Evolutionary conservation across 2,888 invertebrate species (phyloP), one percentile per base, ranked within the genome.

Genomic region (Furcula furcula): DNA sequence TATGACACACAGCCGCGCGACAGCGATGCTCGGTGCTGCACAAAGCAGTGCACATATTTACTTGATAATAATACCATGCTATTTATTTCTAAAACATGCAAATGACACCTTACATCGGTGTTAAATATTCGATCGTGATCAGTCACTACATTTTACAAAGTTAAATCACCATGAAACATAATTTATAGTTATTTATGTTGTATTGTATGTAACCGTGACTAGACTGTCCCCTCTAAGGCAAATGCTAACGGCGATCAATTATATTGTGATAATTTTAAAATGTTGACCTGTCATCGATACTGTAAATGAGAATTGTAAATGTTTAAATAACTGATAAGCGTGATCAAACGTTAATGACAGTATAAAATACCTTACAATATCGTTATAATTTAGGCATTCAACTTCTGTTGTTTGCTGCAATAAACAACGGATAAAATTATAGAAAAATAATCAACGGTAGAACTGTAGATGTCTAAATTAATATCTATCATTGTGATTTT

Each of bases 1-100:
- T 87, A 88, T 2, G 87, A 87, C 61, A 93, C 83, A 57, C 92
- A 93, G 57, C 92, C 93, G 55, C 94, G 93, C 15, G 94, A 94
- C 64, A 93, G 90, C 13, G 93, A 93, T 56, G 92, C 91, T 52
- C 93, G 91, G 69, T 92, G 93, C 94, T 87, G 68, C 26, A 54
- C 39, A 56, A 58, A 56, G 52, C 58, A 55, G 51, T 55, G 54
- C 35, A 32, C 26, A 13, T 38, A 40, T 40, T 42, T 6, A 14
- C 7, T 11, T 13, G 1, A 22, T 7, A 10, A 29, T 29, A 29
- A 4, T 1, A 20, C 3, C 25, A 20, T 12, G 19, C 18, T 20
- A n/a, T n/a, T n/a, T n/a, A n/a, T n/a, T n/a, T n/a, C n/a, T n/a
- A n/a, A n/a, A n/a, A n/a, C n/a, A n/a, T n/a, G n/a, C n/a, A n/a